Percentiles rank a stretch among this genome's conserved stretches.
phyloP scores from a whole-genome alignment of 2,113 vertebrate species.

The Ceuthmochares aereus region DNA sequence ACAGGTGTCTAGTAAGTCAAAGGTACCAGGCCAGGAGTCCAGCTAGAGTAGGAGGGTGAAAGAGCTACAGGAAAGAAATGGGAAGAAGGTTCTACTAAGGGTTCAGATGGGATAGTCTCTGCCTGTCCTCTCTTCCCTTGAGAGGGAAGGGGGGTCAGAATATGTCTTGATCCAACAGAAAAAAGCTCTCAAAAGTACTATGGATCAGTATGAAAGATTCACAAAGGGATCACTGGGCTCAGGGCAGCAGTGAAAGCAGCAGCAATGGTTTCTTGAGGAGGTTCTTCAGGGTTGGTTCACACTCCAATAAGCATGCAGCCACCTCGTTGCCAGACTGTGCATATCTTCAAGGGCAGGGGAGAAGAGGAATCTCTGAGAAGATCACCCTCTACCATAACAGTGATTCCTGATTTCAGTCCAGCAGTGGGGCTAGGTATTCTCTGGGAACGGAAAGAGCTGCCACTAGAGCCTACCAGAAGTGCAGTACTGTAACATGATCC shows the following conservation, averaged over 20 bases:
- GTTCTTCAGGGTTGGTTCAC: background rate
- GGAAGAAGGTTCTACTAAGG: background rate
- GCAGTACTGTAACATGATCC: background rate
- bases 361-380: background rate
- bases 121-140: background rate
- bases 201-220: background rate
- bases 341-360: background rate
- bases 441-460: background rate
- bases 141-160: background rate
- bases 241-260: background rate
- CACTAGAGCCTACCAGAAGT: background rate
- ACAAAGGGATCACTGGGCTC: background rate
- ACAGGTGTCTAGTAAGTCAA: background rate
- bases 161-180: background rate
- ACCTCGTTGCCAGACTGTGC: fast-evolving
- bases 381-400: background rate
- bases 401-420: background rate
- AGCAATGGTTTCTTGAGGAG: background rate
- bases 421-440: background rate
- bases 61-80: background rate
- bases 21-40: background rate
- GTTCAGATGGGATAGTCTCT: background rate
- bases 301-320: background rate
- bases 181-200: background rate
- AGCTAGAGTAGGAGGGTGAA: background rate